Evolutionary conservation across 2,888 invertebrate genomes (phyloP).

Genomic region (Eupithecia abbreviata): DNA sequence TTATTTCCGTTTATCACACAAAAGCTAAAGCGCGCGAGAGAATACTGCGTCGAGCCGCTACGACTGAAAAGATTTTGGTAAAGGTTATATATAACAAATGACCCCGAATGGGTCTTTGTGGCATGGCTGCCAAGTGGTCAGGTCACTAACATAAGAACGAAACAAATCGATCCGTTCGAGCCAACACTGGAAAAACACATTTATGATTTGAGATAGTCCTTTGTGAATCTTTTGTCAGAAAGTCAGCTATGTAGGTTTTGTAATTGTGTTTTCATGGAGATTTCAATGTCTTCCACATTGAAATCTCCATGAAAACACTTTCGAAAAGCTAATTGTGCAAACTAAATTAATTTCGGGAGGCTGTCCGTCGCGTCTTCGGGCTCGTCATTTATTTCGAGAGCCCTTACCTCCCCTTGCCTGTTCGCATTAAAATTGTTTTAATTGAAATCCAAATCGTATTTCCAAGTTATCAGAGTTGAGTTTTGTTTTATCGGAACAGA

Average conservation of each 20-base stretch:
- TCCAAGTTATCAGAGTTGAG: conserved; percentile 62
- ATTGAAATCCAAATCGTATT: conserved; percentile 65
- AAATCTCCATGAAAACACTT: conserved; percentile 57
- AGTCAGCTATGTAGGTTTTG: conserved; percentile 37
- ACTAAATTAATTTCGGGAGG: conserved; percentile 65
- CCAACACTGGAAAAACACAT: neutral
- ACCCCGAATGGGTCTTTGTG: neutral
- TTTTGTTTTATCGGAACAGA: conserved; percentile 55
- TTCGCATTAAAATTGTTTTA: conserved; percentile 59
- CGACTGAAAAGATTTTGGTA: conserved; percentile 8
- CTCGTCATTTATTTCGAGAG: conserved; percentile 65
- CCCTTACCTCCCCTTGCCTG: conserved; percentile 57
- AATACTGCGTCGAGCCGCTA: neutral
- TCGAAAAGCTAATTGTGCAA: conserved; percentile 67
- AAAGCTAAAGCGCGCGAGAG: neutral
- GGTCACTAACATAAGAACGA: conserved; percentile 12
- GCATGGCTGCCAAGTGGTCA: neutral
- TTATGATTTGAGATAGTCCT: neutral
- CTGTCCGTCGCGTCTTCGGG: conserved; percentile 54
- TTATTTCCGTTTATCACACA: conserved; percentile 45
- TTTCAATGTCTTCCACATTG: conserved; percentile 49
- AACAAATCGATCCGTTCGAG: neutral
- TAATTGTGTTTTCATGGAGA: conserved; percentile 54
- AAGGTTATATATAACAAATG: conserved; percentile 11
- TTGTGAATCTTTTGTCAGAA: neutral